These are phyloP conservation scores for Catharus fuscescens DNA, from an alignment of 2,113 vertebrate genomes.

Conservation along the genomic window DNA sequence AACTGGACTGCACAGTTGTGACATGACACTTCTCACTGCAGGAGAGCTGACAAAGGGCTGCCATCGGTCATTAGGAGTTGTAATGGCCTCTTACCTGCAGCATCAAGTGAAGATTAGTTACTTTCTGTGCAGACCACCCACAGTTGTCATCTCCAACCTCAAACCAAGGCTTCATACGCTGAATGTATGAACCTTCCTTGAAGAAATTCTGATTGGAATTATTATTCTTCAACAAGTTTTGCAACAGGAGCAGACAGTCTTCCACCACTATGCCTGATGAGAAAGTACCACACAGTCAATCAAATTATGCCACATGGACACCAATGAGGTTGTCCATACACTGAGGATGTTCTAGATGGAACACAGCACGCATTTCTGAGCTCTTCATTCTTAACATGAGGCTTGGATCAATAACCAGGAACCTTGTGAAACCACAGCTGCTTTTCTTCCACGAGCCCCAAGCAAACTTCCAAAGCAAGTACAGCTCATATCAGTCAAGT, in stretches of 20 bases:
- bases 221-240: constrained; percentile 95
- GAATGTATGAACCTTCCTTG: constrained; percentile 98
- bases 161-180: constrained; percentile 98
- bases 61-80: accelerated
- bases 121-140: constrained; percentile 98
- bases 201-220: constrained; percentile 99
- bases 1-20: accelerated
- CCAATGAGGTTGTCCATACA: not conserved
- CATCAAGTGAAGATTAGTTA: constrained; percentile 97
- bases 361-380: not conserved
- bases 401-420: not conserved
- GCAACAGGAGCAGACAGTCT: constrained; percentile 92
- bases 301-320: not conserved
- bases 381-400: not conserved
- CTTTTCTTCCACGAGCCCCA: not conserved
- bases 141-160: constrained; percentile 96
- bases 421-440: not conserved
- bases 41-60: accelerated
- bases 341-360: not conserved
- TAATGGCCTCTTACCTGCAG: constrained; percentile 83
- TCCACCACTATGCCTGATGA: constrained; percentile 94
- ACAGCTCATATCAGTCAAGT: not conserved
- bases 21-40: accelerated
- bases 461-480: not conserved
- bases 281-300: not conserved